Percentiles rank a stretch among this genome's conserved stretches.
phyloP scores from a whole-genome alignment of 2,888 invertebrate genomes.

The Sipunculus nudus region DNA sequence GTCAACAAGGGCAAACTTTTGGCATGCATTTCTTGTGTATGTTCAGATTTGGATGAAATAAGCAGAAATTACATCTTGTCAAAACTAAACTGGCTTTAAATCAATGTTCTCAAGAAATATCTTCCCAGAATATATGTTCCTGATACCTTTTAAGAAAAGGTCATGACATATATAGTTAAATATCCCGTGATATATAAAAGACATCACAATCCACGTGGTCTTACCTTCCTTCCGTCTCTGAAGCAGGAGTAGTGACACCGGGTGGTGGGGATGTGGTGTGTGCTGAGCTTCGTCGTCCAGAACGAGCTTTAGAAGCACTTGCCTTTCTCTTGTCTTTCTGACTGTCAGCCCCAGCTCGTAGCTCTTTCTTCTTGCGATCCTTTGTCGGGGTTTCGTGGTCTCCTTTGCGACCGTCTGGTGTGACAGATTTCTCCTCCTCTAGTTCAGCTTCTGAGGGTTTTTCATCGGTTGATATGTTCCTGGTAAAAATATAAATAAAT shows the following conservation, averaged over 20 bases:
- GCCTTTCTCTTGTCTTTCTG: constrained; percentile 44
- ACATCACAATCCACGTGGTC: too few species aligned
- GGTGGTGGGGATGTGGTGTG: constrained; percentile 56
- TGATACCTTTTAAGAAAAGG: too few species aligned
- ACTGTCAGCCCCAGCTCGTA: constrained; percentile 29
- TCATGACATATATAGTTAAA: too few species aligned
- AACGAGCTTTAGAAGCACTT: constrained; percentile 52
- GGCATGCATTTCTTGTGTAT: too few species aligned
- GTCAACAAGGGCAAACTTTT: too few species aligned
- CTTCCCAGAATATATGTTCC: too few species aligned
- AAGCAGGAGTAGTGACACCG: constrained; percentile 56
- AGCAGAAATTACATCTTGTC: too few species aligned
- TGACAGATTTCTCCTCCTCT: constrained; percentile 60
- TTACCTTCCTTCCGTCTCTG: constrained; percentile 51
- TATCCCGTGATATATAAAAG: too few species aligned
- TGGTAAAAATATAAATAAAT: constrained; percentile 39
- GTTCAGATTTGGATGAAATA: too few species aligned
- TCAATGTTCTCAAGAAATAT: too few species aligned
- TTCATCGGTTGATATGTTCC: constrained; percentile 56
- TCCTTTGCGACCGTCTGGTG: constrained; percentile 56
- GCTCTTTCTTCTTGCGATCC: constrained; percentile 26
- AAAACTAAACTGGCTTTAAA: too few species aligned
- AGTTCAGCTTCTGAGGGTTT: constrained; percentile 52
- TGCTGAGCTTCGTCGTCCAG: constrained; percentile 48
- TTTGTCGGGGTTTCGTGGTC: constrained; percentile 53